Base-by-base conservation (phyloP, 2,113 vertebrate species). In the Caranx ignobilis region DNA sequence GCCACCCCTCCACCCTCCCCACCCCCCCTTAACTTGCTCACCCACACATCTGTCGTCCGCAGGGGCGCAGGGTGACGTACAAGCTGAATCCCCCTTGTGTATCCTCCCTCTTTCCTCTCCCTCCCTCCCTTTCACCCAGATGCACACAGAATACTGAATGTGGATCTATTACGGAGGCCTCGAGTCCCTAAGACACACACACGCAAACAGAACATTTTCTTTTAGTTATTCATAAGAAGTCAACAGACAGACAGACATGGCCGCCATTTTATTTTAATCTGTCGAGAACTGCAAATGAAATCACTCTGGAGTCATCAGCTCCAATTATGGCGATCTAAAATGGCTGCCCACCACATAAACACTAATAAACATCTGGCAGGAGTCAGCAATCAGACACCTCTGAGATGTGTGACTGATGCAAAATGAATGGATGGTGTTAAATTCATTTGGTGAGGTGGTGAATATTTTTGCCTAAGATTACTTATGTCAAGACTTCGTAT, bases 21-120 rank as follows among this genome's bases (percentile, higher is more conserved):
- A 69, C 31, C 63, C 81, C 61, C 63, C 34, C 55, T 45, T 73
- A 41, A 77, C 82, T 85, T 52, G 35, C 85, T 57, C 75, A 54
- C 67, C 71, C 74, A 69, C 84, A 86, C 84, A 94, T 94, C 93
- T 94, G 92, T 89, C 80, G 90, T 94, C 91, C 92, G 50, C 90
- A 88, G 93, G 91, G 92, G 94, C 86, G 31, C 90, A 91, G 90
- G 91, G 92, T 95, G 94, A 95, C 91, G 90, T 91, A 92, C 88
- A 75, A 86, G 82, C 90, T 62, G 75, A 80, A 52, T 66, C 83
- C 77, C 94, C 91, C 83, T 61, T 32, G 93, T 81, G 88, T 75
- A 79, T 83, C 82, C 88, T 86, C 73, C 79, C 82, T 77, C 77
- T 82, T 62, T 75, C 31, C 60, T 63, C 76, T 71, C 67, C 39